Conservation (phyloP, 2,113 vertebrate genomes). For the Chinchilla lanigera region DNA sequence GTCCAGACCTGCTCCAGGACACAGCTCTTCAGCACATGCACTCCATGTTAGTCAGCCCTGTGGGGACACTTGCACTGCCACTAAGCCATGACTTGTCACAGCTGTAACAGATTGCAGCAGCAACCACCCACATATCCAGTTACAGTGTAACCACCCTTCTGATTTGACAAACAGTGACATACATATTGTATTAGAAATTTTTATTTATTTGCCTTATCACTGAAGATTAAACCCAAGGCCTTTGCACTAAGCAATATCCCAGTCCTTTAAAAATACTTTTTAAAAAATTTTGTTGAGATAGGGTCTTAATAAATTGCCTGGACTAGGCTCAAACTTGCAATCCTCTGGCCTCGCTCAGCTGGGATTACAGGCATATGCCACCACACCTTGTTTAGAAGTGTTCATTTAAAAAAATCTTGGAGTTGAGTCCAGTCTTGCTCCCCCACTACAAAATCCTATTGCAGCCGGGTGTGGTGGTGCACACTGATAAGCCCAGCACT, state of each 20-base stretch:
- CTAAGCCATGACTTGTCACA: neutral
- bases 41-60: neutral
- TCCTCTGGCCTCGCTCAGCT: neutral
- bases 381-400: neutral
- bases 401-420: neutral
- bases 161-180: neutral
- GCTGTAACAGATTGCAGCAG: neutral
- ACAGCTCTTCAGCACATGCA: neutral
- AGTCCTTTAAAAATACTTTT: neutral
- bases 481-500: too few species aligned
- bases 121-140: too few species aligned
- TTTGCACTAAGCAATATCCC: neutral
- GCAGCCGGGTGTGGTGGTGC: too few species aligned
- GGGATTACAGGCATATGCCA: neutral
- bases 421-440: neutral
- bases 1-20: neutral
- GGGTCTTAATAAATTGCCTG: neutral
- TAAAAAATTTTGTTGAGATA: neutral
- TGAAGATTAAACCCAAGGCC: neutral
- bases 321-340: neutral
- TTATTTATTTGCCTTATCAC: neutral
- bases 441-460: neutral
- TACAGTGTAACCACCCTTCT: neutral
- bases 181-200: slow-evolving; percentile 70
- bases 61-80: neutral